Base-by-base conservation (phyloP, 2,113 vertebrate genomes). In the Thamnophis sirtalis region DNA sequence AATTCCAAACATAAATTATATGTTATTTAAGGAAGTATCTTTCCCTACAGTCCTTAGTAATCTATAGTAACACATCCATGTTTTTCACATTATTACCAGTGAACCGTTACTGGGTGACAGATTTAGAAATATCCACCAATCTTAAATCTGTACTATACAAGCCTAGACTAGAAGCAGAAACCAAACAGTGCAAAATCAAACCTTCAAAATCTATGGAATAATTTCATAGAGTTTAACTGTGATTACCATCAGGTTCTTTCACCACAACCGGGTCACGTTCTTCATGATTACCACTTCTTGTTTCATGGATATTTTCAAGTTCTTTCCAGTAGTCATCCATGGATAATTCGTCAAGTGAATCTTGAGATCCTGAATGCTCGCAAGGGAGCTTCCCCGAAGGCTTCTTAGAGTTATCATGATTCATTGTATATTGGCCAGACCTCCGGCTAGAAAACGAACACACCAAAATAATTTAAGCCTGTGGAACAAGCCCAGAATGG, bases 301-400 rank as follows among this genome's bases (percentile, higher is more conserved):
- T 98, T 96, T 97, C 96, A 87, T 98, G 97, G 95, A 99, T 99
- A 85, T 98, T 97, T 97, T 99, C 98, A 92, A 99, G 91, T 96
- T 99, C 99, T 60, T 95, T 98, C 98, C 98, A 99, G 90, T 99
- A 99, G 94, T 98, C 98, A 56, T 98, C 98, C 98, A 99, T 97
- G 84, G 97, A 97, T 21, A 98, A 92, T 93, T 99, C 99, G 91
- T 99, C 98, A 97, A 99, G 96, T 22, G 99, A 99, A 96, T 99
- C 99, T 97, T 99, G 98, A 33, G 98, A 98, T 95, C 91, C 97
- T 5, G 98, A 98, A 43, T 97, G 97, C 93, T 97, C 96, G 92
- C 98, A 97, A 0, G 95, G 94, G 17, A 96, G 95, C 91, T 95
- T 98, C 89, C 97, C 97, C 0, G 91, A 56, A 0, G 51, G 92